phyloP scores from a whole-genome alignment of 2,888 invertebrate genomes.

The Andrena hattorfiana region DNA sequence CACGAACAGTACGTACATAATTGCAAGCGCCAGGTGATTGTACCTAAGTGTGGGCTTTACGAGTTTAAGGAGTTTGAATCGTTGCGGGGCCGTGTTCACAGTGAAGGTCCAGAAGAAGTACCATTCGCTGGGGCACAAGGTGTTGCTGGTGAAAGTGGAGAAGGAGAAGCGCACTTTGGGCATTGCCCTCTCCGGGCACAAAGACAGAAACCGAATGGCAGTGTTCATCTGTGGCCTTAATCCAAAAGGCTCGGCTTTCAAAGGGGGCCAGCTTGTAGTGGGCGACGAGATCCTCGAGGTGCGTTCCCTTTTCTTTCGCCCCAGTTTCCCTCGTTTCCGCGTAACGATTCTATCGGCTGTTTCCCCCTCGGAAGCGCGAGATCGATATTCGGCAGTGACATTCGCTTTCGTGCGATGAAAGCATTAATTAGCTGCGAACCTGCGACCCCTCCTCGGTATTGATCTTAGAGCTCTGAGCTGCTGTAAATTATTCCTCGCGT shows the following conservation, averaged over 20 bases:
- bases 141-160: conserved; percentile 91
- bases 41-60: no score
- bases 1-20: conserved; percentile 92
- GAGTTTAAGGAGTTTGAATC: no score
- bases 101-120: conserved; percentile 98
- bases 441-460: conserved; percentile 1
- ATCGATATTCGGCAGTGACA: conserved; percentile 22
- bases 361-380: background rate
- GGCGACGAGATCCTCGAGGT: conserved; percentile 99
- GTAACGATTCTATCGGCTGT: background rate
- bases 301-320: conserved; percentile 26
- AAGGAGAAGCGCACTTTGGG: conserved; percentile 93
- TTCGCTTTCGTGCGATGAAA: conserved; percentile 16
- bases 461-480: background rate
- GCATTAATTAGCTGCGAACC: conserved; percentile 25
- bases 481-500: background rate
- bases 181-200: conserved; percentile 96
- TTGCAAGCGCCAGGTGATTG: no score
- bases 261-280: conserved; percentile 91
- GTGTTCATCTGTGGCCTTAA: conserved; percentile 98
- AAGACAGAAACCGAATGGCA: conserved; percentile 97
- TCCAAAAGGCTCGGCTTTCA: conserved; percentile 93
- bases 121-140: conserved; percentile 90
- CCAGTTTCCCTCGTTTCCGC: background rate
- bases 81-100: conserved; percentile 81